A percentile compares a stretch with the other conserved stretches of the same genome.
These are phyloP conservation scores for Taenioides sp. DNA, from an alignment of 2,797 vertebrate species.

Conservation along the genomic window DNA sequence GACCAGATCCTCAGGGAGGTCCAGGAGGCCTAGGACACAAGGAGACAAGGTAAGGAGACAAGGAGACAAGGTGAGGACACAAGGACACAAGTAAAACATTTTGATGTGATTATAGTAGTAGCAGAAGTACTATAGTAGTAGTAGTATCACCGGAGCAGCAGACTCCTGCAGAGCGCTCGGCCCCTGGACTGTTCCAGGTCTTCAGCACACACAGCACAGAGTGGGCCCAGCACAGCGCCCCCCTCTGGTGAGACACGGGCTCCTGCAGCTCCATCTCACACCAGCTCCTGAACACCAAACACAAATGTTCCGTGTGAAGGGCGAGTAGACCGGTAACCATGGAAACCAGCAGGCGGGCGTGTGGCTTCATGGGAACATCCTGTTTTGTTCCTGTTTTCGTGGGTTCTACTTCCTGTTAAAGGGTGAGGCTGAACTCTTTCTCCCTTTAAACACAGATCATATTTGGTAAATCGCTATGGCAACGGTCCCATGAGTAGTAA, in stretches of 20 bases:
- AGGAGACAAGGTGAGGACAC: neutral
- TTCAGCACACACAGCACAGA: constrained; percentile 76
- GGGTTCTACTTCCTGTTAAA: too few species aligned
- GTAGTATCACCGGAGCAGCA: constrained; percentile 76
- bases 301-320: neutral
- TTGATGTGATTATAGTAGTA: too few species aligned
- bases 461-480: too few species aligned
- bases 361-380: too few species aligned
- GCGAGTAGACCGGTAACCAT: too few species aligned
- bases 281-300: constrained; percentile 77
- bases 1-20: constrained; percentile 80
- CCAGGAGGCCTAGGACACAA: constrained; percentile 75
- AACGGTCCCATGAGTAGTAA: too few species aligned
- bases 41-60: neutral
- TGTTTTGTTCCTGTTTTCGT: too few species aligned
- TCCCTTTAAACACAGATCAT: too few species aligned
- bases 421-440: too few species aligned
- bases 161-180: constrained; percentile 84
- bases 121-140: neutral
- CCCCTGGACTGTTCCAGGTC: constrained; percentile 80
- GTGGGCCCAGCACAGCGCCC: constrained; percentile 71
- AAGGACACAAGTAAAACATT: neutral
- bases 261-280: constrained; percentile 75
- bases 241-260: constrained; percentile 51
- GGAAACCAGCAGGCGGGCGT: too few species aligned